These are phyloP conservation scores for Entomyzon cyanotis DNA, from an alignment of 2,113 vertebrate species.

Conservation along the genomic window DNA sequence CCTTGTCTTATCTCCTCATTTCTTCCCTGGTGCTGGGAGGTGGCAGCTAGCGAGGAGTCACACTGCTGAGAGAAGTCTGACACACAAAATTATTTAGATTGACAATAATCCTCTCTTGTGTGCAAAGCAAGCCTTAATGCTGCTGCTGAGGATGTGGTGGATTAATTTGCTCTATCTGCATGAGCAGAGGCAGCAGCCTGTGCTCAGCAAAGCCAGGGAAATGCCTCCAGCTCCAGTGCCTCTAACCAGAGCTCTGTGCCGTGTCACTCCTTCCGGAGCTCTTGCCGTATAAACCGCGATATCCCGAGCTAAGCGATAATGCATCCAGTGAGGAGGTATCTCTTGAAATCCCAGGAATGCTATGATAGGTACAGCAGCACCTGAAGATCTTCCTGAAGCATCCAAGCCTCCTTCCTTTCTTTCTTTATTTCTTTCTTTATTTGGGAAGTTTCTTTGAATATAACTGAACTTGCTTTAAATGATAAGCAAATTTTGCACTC, in stretches of 20 bases:
- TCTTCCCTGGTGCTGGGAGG: neutral
- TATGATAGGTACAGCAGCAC: neutral
- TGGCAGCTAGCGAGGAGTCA: neutral
- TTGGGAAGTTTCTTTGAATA: neutral
- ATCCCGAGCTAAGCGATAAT: neutral
- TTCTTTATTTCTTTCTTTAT: neutral
- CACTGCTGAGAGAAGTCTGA: neutral
- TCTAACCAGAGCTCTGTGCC: neutral
- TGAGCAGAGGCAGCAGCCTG: neutral
- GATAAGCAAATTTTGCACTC: neutral
- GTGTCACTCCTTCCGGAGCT: fast-evolving
- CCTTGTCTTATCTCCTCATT: neutral
- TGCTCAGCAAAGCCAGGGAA: neutral
- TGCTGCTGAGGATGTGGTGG: neutral
- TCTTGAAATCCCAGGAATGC: neutral
- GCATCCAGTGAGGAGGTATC: neutral
- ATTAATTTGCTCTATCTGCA: neutral
- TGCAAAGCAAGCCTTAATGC: neutral
- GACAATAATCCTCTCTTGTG: neutral
- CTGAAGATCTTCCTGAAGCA: neutral
- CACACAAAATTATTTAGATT: neutral
- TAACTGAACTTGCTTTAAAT: neutral
- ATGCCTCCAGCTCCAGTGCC: neutral
- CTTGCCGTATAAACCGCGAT: fast-evolving
- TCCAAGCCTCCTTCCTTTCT: neutral